These are phyloP conservation scores for Acrocyrtus sp. DNA, from an alignment of 2,888 invertebrate genomes.

Conservation along the genomic window DNA sequence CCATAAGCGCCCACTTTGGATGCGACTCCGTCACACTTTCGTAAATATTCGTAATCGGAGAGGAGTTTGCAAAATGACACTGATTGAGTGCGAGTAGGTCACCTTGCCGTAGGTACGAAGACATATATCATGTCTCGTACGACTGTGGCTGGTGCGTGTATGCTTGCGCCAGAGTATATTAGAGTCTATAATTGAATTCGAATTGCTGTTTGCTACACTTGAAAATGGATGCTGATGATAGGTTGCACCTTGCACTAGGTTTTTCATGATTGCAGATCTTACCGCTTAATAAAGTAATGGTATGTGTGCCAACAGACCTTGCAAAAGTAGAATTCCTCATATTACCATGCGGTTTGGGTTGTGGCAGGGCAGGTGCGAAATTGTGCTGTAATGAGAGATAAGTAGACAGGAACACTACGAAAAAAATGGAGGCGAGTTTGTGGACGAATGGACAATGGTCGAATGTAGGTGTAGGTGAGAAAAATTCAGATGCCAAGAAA, in stretches of 20 bases:
- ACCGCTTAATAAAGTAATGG: neutral
- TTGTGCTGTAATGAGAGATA: neutral
- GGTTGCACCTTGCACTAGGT: neutral
- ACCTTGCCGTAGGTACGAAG: neutral
- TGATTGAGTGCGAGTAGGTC: neutral
- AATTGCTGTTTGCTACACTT: neutral
- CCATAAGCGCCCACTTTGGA: no score
- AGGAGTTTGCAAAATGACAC: neutral
- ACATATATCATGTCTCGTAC: no score
- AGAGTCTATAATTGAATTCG: neutral
- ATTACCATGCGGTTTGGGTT: neutral
- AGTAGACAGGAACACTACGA: neutral
- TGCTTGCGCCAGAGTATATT: neutral
- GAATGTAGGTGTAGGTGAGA: no score
- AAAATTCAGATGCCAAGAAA: no score
- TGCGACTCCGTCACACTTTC: neutral
- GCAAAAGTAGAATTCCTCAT: neutral
- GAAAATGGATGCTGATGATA: neutral
- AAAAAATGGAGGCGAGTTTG: neutral
- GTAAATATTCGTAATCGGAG: neutral
- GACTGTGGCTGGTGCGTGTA: neutral
- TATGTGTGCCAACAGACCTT: neutral
- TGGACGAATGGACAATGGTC: no score
- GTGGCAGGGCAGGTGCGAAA: neutral
- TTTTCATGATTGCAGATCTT: neutral